Base-by-base conservation (phyloP, 1,140 invertebrate species). In the Carposina sasakii region DNA sequence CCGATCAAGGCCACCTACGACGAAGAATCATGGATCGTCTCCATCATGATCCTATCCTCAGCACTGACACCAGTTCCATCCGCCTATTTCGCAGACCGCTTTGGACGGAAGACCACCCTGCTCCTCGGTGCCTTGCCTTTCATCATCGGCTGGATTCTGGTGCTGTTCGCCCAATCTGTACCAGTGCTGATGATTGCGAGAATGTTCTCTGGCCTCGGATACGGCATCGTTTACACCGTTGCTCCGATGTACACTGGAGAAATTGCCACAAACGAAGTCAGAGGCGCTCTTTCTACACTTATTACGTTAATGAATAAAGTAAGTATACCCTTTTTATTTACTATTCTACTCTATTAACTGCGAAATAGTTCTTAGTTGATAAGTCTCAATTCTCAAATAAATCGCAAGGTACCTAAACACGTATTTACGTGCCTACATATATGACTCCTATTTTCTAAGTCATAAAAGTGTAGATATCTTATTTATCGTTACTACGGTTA, bases 91-190 rank as follows among this genome's bases (percentile, higher is more conserved):
- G 81, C 82, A 30, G 85, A 86, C 53, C 74, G 68, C 24, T 81
- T 90, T 50, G 93, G 93, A 3, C 85, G 93, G 16, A 93, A 93
- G 67, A 82, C 77, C 1, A 89, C 90, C 2, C 85, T 95, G 1
- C 70, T 91, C 1, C 52, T 89, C 6, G 86, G 88, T 8, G 87
- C 88, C 0, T 53, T 91, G n/a, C 90, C 89, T 1, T 89, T 89
- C 64, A 78, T 88, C 12, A 31, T 89, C n/a, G 91, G 91, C 17
- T 94, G 90, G 89, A 57, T 90, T 3, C 71, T 90, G 24, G 86
- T 93, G 3, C 87, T 89, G 34, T 76, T 87, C 31, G 83, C 87
- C 28, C 76, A 79, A 20, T 83, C 83, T 1, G 76, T 88, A 3
- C 19, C 54, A 0, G 68, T 86, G 47, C 69, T 91, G 1, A 90